Percentiles rank a stretch among this genome's conserved stretches.
Conservation (phyloP, 1,140 invertebrate genomes). For the Philaenus spumarius region DNA sequence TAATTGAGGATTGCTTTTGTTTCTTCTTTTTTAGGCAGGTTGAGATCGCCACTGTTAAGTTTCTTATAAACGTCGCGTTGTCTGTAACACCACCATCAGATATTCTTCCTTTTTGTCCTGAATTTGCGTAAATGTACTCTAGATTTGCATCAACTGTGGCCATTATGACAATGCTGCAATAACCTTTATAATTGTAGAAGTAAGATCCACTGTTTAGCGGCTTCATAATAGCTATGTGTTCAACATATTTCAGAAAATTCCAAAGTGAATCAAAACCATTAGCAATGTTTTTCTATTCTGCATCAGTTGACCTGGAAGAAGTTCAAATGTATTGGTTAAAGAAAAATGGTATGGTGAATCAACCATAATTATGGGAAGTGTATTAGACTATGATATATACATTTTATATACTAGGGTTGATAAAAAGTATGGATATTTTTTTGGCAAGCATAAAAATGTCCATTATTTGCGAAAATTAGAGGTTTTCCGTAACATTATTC, state of each 20-base stretch:
- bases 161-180: constrained; percentile 44
- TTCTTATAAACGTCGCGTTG: constrained; percentile 31
- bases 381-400: too few species aligned
- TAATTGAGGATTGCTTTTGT: constrained; percentile 29
- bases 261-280: constrained; percentile 27
- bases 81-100: constrained; percentile 38
- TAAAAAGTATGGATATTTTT: too few species aligned
- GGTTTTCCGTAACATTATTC: too few species aligned
- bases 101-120: constrained; percentile 39
- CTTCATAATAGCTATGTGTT: constrained; percentile 41
- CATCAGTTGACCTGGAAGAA: constrained; percentile 15
- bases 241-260: constrained; percentile 39
- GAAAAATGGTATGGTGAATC: too few species aligned
- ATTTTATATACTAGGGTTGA: too few species aligned
- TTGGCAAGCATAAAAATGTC: too few species aligned
- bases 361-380: too few species aligned
- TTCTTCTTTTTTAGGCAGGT: constrained; percentile 30
- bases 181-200: constrained; percentile 47
- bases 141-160: constrained; percentile 43
- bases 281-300: constrained; percentile 29
- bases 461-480: too few species aligned
- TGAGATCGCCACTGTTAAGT: constrained; percentile 31
- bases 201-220: constrained; percentile 38
- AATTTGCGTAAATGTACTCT: constrained; percentile 16
- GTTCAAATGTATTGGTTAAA: too few species aligned